Evolutionary conservation across 2,797 vertebrate species (phyloP), one percentile per base, ranked within the genome.

Genomic region (Pangasius djambal): DNA sequence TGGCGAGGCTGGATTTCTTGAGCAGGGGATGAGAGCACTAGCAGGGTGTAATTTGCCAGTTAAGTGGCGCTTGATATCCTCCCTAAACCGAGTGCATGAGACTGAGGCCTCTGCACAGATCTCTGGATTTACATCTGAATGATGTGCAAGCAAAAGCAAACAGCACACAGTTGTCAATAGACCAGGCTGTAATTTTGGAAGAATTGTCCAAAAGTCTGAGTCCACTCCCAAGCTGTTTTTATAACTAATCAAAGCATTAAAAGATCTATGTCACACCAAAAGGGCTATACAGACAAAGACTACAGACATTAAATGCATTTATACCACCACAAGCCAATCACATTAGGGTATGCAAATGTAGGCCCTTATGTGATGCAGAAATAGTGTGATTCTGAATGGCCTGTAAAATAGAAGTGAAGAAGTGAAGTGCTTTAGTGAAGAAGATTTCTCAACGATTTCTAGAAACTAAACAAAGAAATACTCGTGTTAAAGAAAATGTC

Each of bases 41-140:
- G 78, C 88, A 72, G 84, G 88, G 84, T 86, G 88, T 78, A 69
- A 89, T 89, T 86, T 86, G 75, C 55, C 75, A 86, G 75, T 79
- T 75, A 70, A 69, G 84, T 72, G 63, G 74, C 63, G 85, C 84
- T 85, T 86, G 75, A 86, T 86, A 89, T 59, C 50, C 52, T 85
- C 55, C 84, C 83, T 65, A 55, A 86, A 72, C 52, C n/a, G 74
- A 86, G 88, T 6, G 70, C 52, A 9, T n/a, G 70, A 75, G 34
- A 75, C 12, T 25, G 52, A n/a, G 37, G 55, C 57, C 91, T 74
- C 87, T 28, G 59, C 81, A 69, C 37, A 10, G 20, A 57, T 57
- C 50, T 40, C 52, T 44, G 85, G 69, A 86, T 86, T 86, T 61
- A 86, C 85, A 75, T 75, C 70, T 5, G 85, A 86, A 86, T 6